Evolutionary conservation across 2,113 vertebrate species (phyloP), one percentile per base, ranked within the genome.

Genomic region (Salvelinus sp.): DNA sequence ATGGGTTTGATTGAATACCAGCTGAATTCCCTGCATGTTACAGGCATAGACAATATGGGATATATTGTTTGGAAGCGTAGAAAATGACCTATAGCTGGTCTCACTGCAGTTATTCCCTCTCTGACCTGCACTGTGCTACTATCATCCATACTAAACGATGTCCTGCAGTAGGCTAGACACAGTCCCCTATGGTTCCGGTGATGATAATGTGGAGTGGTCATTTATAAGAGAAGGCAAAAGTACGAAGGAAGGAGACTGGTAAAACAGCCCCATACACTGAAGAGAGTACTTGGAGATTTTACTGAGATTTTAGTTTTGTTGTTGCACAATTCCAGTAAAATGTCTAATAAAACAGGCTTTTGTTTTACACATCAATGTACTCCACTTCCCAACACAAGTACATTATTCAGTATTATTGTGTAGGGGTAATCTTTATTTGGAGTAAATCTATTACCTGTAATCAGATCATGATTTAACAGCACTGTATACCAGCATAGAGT

Each of bases 131-230:
- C 66, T 1, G n/a, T 69, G 38, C 13, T 48, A 10, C n/a, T 28
- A 47, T 33, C 67, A 69, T 69, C 38, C 67, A 20, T 44, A 38
- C 33, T 38, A 28, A 69, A 20, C 3, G 6, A 13, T 23, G 38
- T 10, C 68, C 1, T 2, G n/a, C 68, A 12, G 38, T 69, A 47
- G n/a, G 23, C 16, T 47, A 20, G n/a, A 58, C 27, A 62, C 30
- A 70, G 22, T 14, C 70, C 50, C 47, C 72, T 71, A 25, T 57
- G 6, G 22, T 73, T 65, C 72, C 48, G 1, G 25, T 71, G 64
- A 48, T 57, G 63, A 18, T 44, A 63, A 44, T 71, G 58, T 79
- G 79, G 47, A 74, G 70, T 30, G 63, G 3, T 65, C 25, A 13
- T 65, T 65, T 65, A 27, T 14, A 28, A 28, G 3, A 65, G n/a